A percentile compares a stretch with the other conserved stretches of the same genome.
Conservation (phyloP, 2,113 vertebrate genomes). For the Argyrosomus japonicus region DNA sequence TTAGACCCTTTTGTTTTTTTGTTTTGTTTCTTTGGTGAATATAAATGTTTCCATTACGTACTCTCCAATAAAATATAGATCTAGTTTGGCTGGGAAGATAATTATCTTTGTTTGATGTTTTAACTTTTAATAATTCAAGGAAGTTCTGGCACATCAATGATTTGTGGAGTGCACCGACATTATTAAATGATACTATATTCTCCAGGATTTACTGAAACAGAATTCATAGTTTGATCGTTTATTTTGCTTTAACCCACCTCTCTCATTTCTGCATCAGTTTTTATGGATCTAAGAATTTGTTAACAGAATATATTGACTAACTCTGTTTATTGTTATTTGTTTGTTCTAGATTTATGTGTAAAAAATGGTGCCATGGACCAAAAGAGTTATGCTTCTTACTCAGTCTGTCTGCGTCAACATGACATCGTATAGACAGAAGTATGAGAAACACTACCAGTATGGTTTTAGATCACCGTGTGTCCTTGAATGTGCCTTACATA, state of each 20-base stretch:
- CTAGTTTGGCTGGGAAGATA: no score
- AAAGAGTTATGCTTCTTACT: background rate
- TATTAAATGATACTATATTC: background rate
- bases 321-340: no score
- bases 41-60: no score
- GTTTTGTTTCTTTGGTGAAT: no score
- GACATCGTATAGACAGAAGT: no score
- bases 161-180: background rate
- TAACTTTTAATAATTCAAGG: background rate
- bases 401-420: background rate
- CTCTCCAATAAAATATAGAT: no score
- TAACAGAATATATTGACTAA: background rate
- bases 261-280: background rate
- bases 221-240: background rate
- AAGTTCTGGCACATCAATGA: background rate
- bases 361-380: background rate
- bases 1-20: no score
- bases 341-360: no score
- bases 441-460: no score
- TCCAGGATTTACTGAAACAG: background rate
- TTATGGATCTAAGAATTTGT: background rate
- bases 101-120: no score
- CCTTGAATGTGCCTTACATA: background rate
- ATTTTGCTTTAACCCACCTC: background rate
- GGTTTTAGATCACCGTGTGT: background rate